Percentiles rank a stretch among this genome's conserved stretches.
Conservation (phyloP, 2,888 invertebrate genomes). For the Drosophila silvestris region DNA sequence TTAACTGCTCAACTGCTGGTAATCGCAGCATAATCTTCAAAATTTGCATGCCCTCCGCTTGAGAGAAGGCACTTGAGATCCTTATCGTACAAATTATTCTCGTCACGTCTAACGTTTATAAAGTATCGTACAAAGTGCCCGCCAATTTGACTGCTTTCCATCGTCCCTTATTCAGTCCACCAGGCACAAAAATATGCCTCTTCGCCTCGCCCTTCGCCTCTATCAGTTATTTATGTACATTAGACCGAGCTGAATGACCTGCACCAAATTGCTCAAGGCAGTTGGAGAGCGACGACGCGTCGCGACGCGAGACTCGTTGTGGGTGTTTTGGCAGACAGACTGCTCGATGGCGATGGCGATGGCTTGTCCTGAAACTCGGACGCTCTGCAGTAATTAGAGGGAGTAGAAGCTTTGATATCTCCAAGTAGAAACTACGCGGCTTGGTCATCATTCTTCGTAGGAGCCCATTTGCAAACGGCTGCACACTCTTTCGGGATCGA, state of each 20-base stretch:
- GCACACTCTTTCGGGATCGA: slow-evolving; percentile 80
- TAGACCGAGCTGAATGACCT: slow-evolving; percentile 66
- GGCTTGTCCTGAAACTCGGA: slow-evolving; percentile 52
- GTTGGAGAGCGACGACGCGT: slow-evolving; percentile 59
- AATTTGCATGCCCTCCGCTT: slow-evolving; percentile 82
- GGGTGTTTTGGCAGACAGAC: slow-evolving; percentile 67
- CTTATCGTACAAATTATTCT: slow-evolving; percentile 82
- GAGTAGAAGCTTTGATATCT: slow-evolving; percentile 67
- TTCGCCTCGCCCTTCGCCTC: neutral
- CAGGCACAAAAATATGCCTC: slow-evolving; percentile 29
- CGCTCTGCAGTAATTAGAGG: slow-evolving; percentile 69
- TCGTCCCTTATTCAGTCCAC: slow-evolving; percentile 27
- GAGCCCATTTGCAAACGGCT: slow-evolving; percentile 73
- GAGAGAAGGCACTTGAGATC: slow-evolving; percentile 75
- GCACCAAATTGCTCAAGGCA: slow-evolving; percentile 60
- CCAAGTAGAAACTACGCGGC: slow-evolving; percentile 50
- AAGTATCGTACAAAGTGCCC: slow-evolving; percentile 66
- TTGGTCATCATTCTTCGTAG: slow-evolving; percentile 45
- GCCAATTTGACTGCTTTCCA: slow-evolving; percentile 62
- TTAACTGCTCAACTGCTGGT: slow-evolving; percentile 81
- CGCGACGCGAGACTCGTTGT: slow-evolving; percentile 56
- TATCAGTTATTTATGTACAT: slow-evolving; percentile 41
- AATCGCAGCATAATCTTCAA: slow-evolving; percentile 83
- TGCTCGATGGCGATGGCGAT: slow-evolving; percentile 27
- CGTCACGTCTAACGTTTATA: slow-evolving; percentile 80